These are phyloP conservation scores for Drosophila fuyamai DNA, from an alignment of 1,140 invertebrate species.

Conservation along the genomic window DNA sequence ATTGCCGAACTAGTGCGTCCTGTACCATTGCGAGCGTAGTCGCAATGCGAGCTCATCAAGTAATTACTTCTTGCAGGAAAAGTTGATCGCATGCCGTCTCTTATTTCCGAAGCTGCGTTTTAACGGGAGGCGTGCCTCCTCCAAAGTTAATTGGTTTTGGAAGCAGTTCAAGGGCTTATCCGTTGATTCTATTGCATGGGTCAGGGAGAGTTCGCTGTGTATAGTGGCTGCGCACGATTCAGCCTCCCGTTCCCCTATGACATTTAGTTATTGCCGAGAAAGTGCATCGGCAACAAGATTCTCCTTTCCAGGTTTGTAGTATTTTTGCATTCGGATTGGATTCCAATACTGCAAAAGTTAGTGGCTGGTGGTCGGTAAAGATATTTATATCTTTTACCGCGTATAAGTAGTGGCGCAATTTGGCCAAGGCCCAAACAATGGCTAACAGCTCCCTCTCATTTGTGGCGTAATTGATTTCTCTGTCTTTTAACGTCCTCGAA, in stretches of 20 bases:
- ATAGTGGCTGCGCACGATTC: neutral
- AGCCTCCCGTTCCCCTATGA: neutral
- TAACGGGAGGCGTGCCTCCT: neutral
- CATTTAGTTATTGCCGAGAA: slow-evolving; percentile 8
- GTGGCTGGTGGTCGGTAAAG: neutral
- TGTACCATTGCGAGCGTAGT: slow-evolving; percentile 8
- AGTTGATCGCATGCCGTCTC: slow-evolving; percentile 1
- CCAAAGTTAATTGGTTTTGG: neutral
- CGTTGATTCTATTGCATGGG: neutral
- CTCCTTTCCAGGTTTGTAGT: neutral
- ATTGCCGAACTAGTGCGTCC: neutral
- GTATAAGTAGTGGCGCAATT: neutral
- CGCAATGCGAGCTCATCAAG: slow-evolving; percentile 3
- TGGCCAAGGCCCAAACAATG: slow-evolving; percentile 1
- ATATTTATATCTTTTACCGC: slow-evolving; percentile 4
- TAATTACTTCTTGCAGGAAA: slow-evolving; percentile 9
- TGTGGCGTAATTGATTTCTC: neutral
- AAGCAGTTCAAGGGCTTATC: neutral
- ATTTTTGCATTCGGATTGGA: slow-evolving; percentile 85
- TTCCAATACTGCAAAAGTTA: slow-evolving; percentile 80
- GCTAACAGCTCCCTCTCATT: neutral
- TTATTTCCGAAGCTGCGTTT: slow-evolving; percentile 15
- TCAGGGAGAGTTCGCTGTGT: too few species aligned
- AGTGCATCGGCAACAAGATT: too few species aligned
- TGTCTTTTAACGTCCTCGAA: neutral